Conservation (phyloP, 2,888 invertebrate genomes). For the Microctonus aethiopoides region DNA sequence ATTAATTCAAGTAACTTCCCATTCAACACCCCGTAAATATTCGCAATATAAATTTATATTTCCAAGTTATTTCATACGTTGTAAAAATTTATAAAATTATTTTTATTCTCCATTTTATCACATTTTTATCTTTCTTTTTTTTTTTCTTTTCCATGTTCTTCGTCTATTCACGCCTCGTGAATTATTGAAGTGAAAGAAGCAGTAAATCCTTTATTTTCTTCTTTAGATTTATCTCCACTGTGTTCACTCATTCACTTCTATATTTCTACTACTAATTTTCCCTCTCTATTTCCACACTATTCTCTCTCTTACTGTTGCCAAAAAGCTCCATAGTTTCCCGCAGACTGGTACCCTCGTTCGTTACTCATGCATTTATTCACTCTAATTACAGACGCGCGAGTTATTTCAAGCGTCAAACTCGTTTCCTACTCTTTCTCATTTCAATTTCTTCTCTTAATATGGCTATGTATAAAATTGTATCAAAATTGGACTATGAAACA, state of each 20-base stretch:
- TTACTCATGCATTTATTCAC: conserved; percentile 56
- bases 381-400: conserved; percentile 46
- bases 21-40: no score
- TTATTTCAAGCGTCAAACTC: conserved; percentile 37
- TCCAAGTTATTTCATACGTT: no score
- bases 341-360: conserved; percentile 36
- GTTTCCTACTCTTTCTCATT: neutral
- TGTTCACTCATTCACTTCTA: conserved; percentile 24
- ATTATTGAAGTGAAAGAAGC: conserved; percentile 26
- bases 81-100: no score
- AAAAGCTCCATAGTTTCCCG: conserved; percentile 33
- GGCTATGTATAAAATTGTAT: no score
- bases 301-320: conserved; percentile 29
- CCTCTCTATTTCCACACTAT: conserved; percentile 14
- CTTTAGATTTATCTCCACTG: conserved; percentile 19
- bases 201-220: conserved; percentile 3
- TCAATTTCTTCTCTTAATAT: neutral
- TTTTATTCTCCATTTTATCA: no score
- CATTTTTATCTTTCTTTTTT: no score
- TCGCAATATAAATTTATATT: no score
- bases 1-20: no score
- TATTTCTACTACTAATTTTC: conserved; percentile 12
- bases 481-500: neutral
- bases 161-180: conserved; percentile 6
- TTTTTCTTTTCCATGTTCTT: neutral